Evolutionary conservation across 2,888 invertebrate species (phyloP).

Genomic region (Oscheius myriophilus): DNA sequence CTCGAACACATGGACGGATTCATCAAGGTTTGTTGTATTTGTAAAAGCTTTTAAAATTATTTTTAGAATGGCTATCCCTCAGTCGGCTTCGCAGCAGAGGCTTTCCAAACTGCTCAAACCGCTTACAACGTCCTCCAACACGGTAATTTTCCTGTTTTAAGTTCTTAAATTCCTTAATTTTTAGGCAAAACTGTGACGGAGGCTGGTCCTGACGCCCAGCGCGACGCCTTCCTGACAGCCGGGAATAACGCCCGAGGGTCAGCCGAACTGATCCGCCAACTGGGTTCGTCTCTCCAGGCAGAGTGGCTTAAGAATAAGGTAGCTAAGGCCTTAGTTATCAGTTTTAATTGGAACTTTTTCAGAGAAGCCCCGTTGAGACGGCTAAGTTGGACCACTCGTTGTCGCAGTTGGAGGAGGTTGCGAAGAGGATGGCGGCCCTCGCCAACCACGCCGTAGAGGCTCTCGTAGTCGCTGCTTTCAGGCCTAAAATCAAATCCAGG

Average conservation of each 20-base stretch:
- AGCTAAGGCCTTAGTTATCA: conserved; percentile 1
- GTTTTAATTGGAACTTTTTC: not conserved
- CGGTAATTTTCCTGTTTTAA: conserved; percentile 31
- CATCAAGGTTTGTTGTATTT: conserved; percentile 75
- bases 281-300: conserved; percentile 75
- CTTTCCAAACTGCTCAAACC: conserved; percentile 66
- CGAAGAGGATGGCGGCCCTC: conserved; percentile 46
- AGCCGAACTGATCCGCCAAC: conserved; percentile 86
- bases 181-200: conserved; percentile 55
- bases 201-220: conserved; percentile 60
- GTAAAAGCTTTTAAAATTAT: not conserved
- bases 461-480: conserved; percentile 82
- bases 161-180: conserved; percentile 25
- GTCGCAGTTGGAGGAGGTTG: conserved; percentile 65
- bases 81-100: conserved; percentile 66
- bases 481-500: conserved; percentile 75
- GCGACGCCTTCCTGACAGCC: conserved; percentile 78
- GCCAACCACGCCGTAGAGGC: conserved; percentile 73
- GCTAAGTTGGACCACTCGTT: conserved; percentile 78
- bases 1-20: conserved; percentile 80
- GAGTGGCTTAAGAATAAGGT: conserved; percentile 46
- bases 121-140: conserved; percentile 65
- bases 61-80: conserved; percentile 63
- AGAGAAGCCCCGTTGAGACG: conserved; percentile 72
- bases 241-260: conserved; percentile 91